Conservation (phyloP, 2,113 vertebrate genomes). For the Hydrochoerus hydrochaeris region DNA sequence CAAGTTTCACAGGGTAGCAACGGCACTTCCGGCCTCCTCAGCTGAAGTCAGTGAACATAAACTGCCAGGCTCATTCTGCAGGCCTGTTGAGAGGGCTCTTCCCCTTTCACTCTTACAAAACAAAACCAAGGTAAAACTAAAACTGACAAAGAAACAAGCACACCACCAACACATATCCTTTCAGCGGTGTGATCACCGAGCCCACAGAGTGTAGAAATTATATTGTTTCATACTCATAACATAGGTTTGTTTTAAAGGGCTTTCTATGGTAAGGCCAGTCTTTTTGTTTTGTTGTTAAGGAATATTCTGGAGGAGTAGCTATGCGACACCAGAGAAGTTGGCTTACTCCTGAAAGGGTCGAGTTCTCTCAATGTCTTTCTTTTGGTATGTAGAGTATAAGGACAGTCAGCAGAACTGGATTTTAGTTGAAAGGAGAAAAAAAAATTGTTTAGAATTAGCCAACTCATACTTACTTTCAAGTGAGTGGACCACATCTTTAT, state of each 20-base stretch:
- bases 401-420: background rate
- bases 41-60: background rate
- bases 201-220: background rate
- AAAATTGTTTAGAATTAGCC: background rate
- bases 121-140: constrained; percentile 20
- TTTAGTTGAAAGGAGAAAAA: background rate
- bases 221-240: background rate
- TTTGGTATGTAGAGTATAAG: background rate
- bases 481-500: background rate
- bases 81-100: constrained; percentile 6
- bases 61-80: background rate
- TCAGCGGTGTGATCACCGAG: background rate
- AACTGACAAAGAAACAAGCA: background rate
- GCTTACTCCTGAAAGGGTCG: background rate
- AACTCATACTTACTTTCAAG: background rate
- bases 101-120: constrained; percentile 68
- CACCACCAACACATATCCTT: background rate
- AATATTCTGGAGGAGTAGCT: background rate
- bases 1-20: background rate
- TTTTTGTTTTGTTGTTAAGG: background rate
- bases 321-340: background rate
- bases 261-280: background rate
- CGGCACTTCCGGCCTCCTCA: accelerated
- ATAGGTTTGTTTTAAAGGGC: background rate
- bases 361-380: background rate